Conservation (phyloP, 2,888 invertebrate species). For the Lymantria dispar region DNA sequence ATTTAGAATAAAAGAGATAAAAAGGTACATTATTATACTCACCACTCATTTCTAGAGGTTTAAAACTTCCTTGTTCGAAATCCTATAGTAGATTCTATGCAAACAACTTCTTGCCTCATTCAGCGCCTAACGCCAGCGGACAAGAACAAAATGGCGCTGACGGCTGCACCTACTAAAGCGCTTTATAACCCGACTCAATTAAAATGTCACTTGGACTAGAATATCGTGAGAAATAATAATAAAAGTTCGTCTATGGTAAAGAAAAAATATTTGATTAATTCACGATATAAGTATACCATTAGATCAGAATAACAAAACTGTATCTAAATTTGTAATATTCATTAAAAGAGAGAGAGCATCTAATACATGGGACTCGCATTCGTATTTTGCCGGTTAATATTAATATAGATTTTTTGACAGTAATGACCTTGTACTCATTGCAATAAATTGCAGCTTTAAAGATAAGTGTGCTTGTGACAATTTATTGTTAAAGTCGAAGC, state of each 20-base stretch:
- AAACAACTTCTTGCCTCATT: conserved; percentile 69
- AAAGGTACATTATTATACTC: conserved; percentile 15
- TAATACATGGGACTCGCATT: too few species aligned
- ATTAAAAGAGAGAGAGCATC: too few species aligned
- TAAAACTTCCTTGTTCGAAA: not conserved
- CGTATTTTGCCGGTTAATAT: conserved; percentile 20
- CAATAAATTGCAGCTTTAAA: not conserved
- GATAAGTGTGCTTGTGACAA: too few species aligned
- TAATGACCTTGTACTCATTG: conserved; percentile 28
- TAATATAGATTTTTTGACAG: conserved; percentile 39
- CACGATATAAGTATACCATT: too few species aligned
- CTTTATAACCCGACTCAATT: conserved; percentile 63
- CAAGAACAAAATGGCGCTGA: conserved; percentile 78
- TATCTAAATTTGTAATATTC: too few species aligned
- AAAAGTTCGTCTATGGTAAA: too few species aligned
- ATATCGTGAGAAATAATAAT: too few species aligned
- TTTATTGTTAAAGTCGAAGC: too few species aligned
- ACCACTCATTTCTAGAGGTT: conserved; percentile 30
- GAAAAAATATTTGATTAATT: too few species aligned
- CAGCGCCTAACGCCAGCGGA: conserved; percentile 45
- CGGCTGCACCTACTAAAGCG: conserved; percentile 45
- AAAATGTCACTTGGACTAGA: conserved; percentile 14
- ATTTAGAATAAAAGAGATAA: not conserved
- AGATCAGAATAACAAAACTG: too few species aligned
- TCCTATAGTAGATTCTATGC: conserved; percentile 12